Conservation (phyloP, 2,113 vertebrate species). For the Pipra filicauda region DNA sequence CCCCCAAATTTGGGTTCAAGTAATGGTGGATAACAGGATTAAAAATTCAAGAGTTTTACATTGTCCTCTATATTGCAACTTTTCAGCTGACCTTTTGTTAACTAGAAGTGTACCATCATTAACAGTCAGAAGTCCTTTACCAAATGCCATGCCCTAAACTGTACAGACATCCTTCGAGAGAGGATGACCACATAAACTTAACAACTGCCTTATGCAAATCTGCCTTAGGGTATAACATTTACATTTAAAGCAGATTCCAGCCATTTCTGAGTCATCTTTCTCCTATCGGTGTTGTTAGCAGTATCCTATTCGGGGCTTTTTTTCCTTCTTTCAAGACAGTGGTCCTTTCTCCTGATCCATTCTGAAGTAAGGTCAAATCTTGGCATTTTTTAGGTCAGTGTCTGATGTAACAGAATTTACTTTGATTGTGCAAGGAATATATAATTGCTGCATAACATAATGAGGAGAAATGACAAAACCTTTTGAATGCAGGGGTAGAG, state of each 20-base stretch:
- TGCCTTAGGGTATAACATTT: not conserved
- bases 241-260: slow-evolving; percentile 7
- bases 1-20: not conserved
- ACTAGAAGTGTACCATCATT: not conserved
- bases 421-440: not conserved
- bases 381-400: not conserved
- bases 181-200: not conserved
- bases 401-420: not conserved
- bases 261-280: not conserved
- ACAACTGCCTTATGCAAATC: not conserved
- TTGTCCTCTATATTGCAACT: not conserved
- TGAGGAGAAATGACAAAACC: slow-evolving; percentile 6
- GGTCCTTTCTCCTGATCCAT: not conserved
- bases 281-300: not conserved
- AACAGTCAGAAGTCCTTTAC: not conserved
- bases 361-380: slow-evolving; percentile 3
- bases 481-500: not conserved
- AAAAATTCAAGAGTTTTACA: not conserved
- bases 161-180: slow-evolving; percentile 1
- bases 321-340: not conserved
- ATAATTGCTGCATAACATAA: not conserved
- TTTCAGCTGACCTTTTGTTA: not conserved
- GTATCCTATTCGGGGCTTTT: not conserved
- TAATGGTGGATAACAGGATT: not conserved
- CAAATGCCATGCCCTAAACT: not conserved